Evolutionary conservation across 92 coral and sea anemone species (phyloP).

Genomic region (Phenganax marumi): DNA sequence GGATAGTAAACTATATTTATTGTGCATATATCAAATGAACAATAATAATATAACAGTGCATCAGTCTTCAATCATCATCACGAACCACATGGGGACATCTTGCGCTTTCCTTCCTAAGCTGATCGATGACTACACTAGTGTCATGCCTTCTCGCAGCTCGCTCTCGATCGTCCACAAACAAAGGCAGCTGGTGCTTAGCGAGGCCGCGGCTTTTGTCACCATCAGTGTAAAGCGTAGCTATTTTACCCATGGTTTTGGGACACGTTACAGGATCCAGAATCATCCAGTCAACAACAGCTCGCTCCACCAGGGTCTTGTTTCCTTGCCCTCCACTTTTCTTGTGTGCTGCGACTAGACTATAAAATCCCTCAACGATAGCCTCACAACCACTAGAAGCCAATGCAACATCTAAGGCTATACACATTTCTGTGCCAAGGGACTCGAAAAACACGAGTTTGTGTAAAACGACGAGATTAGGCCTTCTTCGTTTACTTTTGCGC

Average conservation of each 20-base stretch:
- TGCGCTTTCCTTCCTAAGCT: constrained; percentile 10
- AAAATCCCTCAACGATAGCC: constrained; percentile 38
- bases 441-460: background rate
- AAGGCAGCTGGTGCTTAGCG: constrained; percentile 14
- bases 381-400: constrained; percentile 40
- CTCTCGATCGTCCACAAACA: constrained; percentile 5
- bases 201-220: constrained; percentile 16
- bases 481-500: constrained; percentile 20
- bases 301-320: constrained; percentile 18
- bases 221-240: constrained; percentile 19
- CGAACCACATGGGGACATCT: constrained; percentile 27
- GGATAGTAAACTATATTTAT: no score
- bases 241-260: constrained; percentile 25
- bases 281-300: constrained; percentile 42
- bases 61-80: background rate
- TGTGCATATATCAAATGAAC: no score
- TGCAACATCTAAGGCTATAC: constrained; percentile 33
- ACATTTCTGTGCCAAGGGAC: constrained; percentile 43
- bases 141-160: constrained; percentile 23
- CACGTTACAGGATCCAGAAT: constrained; percentile 24
- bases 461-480: constrained; percentile 30
- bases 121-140: constrained; percentile 11
- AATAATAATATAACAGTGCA: no score
- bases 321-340: constrained; percentile 39
- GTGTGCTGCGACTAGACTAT: constrained; percentile 31